phyloP scores from a whole-genome alignment of 2,113 vertebrate genomes.

The Corydoras sp. region DNA sequence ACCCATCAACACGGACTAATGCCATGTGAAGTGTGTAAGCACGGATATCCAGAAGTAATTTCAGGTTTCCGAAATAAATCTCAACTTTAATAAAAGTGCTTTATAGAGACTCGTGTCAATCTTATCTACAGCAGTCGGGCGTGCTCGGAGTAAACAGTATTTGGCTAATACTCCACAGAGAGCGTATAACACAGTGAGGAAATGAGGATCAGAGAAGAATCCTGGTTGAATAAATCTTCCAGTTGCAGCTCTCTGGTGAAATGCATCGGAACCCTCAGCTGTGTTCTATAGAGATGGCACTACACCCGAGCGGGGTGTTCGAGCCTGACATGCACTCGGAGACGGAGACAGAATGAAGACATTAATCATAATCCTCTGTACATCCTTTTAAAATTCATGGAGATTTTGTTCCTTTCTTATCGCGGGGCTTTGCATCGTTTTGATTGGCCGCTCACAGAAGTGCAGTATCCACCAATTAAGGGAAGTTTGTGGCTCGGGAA shows the following conservation, averaged over 20 bases:
- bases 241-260: conserved; percentile 11
- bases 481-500: too few species aligned
- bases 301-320: conserved; percentile 29
- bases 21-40: conserved; percentile 14
- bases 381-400: conserved; percentile 34
- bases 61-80: conserved; percentile 23
- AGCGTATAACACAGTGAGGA: conserved; percentile 1
- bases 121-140: conserved; percentile 21
- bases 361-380: conserved; percentile 26
- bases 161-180: conserved; percentile 20
- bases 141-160: conserved; percentile 29
- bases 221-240: conserved; percentile 3
- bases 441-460: conserved; percentile 8
- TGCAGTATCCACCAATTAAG: conserved; percentile 22
- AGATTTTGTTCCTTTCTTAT: conserved; percentile 15
- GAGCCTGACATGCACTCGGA: conserved; percentile 21
- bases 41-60: conserved; percentile 39
- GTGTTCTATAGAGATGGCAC: conserved; percentile 10
- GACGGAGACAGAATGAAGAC: conserved; percentile 13
- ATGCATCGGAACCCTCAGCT: conserved; percentile 1
- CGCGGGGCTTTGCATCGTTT: conserved; percentile 23
- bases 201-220: conserved; percentile 8
- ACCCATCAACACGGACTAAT: conserved; percentile 18
- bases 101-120: conserved; percentile 10
- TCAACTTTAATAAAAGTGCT: conserved; percentile 16